Base-by-base conservation (phyloP, 2,797 vertebrate genomes). In the Sebastes hubbsi region DNA sequence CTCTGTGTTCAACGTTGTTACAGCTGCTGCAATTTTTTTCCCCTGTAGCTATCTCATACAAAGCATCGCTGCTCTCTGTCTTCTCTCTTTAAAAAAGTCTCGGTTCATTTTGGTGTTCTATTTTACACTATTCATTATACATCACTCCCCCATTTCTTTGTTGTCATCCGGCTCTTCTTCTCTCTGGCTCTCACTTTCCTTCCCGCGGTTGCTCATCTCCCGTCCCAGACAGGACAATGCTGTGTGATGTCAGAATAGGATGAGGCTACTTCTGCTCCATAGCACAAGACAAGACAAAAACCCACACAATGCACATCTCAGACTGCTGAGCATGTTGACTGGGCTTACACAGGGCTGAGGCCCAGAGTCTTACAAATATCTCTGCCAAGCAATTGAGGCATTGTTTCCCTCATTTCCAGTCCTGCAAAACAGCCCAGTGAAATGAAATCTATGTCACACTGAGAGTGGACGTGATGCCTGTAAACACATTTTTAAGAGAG, bases 191-290 rank as follows among this genome's bases (percentile, higher is more conserved):
- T 86, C 83, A 68, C 72, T 91, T 80, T 83, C 61, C 64, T 25
- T 85, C 55, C 59, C 27, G 65, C 85, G 86, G 78, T 79, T 60
- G 58, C 77, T 86, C 85, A 46, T 93, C 78, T 87, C 75, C 82
- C 68, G 78, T 64, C 56, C 60, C 78, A 87, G 85, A 78, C 80
- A 85, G 84, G 81, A 83, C 80, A 78, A 59, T 77, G 83, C 71
- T 63, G 87, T 83, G 85, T 90, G 86, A 94, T 91, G 90, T 92
- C 89, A 91, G 85, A 81, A 90, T 66, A 64, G 84, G 80, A 86
- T 63, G 74, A 78, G 82, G 88, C 82, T 70, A 62, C 89, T 93
- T 94, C 84, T 91, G 87, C 91, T 93, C 84, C 88, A 83, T 54
- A 83, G 88, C 91, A 83, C 87, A 91, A 89, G 83, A 83, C 80